Evolutionary conservation across 2,113 vertebrate species (phyloP).

Genomic region (Galeopterus variegatus): DNA sequence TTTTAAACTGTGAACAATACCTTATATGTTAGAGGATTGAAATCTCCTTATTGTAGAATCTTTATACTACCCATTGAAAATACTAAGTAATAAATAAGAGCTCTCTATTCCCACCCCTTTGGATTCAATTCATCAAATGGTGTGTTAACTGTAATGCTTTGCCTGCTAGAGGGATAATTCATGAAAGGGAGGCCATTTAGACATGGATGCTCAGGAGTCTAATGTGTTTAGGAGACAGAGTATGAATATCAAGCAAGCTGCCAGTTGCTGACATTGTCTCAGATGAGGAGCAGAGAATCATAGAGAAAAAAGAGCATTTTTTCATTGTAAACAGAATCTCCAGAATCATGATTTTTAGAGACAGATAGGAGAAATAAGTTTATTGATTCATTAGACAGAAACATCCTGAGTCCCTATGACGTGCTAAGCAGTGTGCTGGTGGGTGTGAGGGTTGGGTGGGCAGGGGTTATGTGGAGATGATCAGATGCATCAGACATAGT

Average conservation of each 20-base stretch:
- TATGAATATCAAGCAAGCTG: background rate
- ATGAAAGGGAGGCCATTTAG: background rate
- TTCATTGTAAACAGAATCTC: background rate
- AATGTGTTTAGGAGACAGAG: background rate
- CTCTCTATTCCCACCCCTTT: background rate
- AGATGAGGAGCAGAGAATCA: background rate
- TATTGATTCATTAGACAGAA: background rate
- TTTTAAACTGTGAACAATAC: background rate
- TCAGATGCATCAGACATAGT: background rate
- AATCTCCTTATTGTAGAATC: background rate
- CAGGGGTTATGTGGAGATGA: background rate
- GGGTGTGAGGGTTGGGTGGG: too few species aligned
- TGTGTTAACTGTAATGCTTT: background rate
- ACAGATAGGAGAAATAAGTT: background rate
- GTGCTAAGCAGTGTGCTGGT: background rate
- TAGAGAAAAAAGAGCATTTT: background rate
- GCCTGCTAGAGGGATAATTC: background rate
- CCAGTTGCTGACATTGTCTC: background rate
- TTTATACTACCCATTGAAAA: background rate
- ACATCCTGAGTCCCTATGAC: background rate
- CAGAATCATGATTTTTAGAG: background rate
- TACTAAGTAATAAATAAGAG: background rate
- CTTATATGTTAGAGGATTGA: background rate
- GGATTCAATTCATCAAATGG: background rate
- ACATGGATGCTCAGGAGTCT: background rate